A percentile compares a stretch with the other conserved stretches of the same genome.
phyloP scores from a whole-genome alignment of 2,888 invertebrate species.

The Creontiades dilutus region DNA sequence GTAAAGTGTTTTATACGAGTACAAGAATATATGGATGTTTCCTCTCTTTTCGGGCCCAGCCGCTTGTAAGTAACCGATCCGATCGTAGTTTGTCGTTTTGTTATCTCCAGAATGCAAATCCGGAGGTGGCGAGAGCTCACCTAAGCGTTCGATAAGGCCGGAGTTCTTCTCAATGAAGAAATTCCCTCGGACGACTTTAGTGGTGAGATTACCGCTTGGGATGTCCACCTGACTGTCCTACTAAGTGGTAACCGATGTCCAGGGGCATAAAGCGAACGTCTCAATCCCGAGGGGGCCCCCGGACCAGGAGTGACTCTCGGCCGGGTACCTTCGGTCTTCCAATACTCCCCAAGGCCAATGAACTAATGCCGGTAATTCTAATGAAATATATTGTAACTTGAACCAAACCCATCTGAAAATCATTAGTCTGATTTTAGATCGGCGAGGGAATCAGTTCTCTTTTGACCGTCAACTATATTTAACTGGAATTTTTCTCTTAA shows the following conservation, averaged over 20 bases:
- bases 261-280: conserved; percentile 46
- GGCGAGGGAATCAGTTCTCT: no score
- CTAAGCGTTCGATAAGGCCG: conserved; percentile 16
- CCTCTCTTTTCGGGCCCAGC: conserved; percentile 22
- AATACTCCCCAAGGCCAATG: no score
- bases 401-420: no score
- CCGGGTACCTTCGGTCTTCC: no score
- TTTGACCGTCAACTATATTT: no score
- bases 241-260: conserved; percentile 42
- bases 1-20: background rate
- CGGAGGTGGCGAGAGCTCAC: conserved; percentile 18
- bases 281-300: background rate
- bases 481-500: no score
- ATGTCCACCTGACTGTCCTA: conserved; percentile 41
- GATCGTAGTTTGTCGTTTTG: conserved; percentile 15
- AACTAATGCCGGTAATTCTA: no score
- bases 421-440: no score
- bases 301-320: no score
- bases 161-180: conserved; percentile 17
- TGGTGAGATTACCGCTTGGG: conserved; percentile 3
- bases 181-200: conserved; percentile 28
- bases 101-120: conserved; percentile 31
- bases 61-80: conserved; percentile 32
- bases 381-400: no score
- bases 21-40: background rate